phyloP scores from a whole-genome alignment of 1,140 invertebrate genomes.

The Aleiodes sp. region DNA sequence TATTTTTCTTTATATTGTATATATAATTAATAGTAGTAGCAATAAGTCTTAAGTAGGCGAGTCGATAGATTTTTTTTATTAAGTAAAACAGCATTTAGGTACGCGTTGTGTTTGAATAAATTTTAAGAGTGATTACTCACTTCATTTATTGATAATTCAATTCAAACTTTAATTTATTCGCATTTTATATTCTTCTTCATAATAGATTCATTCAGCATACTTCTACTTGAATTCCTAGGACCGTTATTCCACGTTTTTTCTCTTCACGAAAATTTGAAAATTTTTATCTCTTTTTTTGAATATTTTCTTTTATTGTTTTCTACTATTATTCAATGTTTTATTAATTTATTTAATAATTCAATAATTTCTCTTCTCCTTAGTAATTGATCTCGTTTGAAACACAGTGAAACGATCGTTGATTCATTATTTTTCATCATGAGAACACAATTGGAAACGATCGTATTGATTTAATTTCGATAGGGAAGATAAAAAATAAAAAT shows the following conservation, averaged over 20 bases:
- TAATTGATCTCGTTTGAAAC: conserved; percentile 13
- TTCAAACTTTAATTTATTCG: background rate
- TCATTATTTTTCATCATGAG: conserved; percentile 9
- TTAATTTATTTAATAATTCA: background rate
- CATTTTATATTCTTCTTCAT: background rate
- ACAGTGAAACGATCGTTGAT: conserved; percentile 2
- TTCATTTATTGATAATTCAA: background rate
- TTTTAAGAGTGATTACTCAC: background rate
- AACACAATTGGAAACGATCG: conserved; percentile 7
- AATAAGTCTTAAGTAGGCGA: background rate
- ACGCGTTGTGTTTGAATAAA: conserved; percentile 5
- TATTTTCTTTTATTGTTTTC: background rate
- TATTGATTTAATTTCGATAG: background rate
- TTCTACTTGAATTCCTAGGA: conserved; percentile 12
- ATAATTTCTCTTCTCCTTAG: no score
- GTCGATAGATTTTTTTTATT: conserved; percentile 7
- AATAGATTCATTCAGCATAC: background rate
- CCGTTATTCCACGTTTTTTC: background rate
- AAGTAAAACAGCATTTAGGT: conserved; percentile 16
- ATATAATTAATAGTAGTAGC: background rate
- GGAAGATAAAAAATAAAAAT: conserved; percentile 4
- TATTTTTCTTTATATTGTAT: background rate
- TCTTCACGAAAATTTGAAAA: background rate
- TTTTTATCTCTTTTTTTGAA: background rate
- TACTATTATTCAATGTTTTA: background rate